phyloP scores from a whole-genome alignment of 2,113 vertebrate species.

The Haemorhous mexicanus region DNA sequence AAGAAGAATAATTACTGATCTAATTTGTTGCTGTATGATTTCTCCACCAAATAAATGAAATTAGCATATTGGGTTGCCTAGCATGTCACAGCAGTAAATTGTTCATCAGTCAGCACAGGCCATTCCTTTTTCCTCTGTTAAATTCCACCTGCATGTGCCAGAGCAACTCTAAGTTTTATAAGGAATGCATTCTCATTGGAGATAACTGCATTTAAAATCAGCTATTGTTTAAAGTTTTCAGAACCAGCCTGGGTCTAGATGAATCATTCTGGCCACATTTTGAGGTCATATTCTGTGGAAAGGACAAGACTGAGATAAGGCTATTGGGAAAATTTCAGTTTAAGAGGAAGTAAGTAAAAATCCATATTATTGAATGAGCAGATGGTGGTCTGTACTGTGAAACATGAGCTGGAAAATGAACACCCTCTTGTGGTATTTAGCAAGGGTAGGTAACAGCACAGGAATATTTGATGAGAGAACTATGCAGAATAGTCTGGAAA shows the following conservation, averaged over 20 bases:
- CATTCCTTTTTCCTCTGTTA: background rate
- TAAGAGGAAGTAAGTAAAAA: background rate
- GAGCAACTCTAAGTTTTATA: background rate
- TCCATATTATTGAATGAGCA: background rate
- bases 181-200: background rate
- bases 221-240: background rate
- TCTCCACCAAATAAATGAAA: conserved; percentile 5
- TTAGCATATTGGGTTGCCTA: background rate
- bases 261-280: background rate
- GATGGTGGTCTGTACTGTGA: background rate
- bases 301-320: background rate
- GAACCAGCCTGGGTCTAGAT: background rate
- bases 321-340: background rate
- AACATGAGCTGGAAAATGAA: background rate
- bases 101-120: background rate
- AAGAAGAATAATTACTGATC: background rate
- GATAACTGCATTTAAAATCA: background rate
- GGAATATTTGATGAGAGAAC: background rate
- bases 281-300: background rate
- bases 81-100: background rate
- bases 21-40: conserved; percentile 23
- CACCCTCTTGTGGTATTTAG: background rate
- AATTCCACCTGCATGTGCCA: background rate
- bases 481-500: background rate
- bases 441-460: background rate